These are phyloP conservation scores for Drosophila subsilvestris DNA, from an alignment of 2,888 invertebrate genomes.

Conservation along the genomic window DNA sequence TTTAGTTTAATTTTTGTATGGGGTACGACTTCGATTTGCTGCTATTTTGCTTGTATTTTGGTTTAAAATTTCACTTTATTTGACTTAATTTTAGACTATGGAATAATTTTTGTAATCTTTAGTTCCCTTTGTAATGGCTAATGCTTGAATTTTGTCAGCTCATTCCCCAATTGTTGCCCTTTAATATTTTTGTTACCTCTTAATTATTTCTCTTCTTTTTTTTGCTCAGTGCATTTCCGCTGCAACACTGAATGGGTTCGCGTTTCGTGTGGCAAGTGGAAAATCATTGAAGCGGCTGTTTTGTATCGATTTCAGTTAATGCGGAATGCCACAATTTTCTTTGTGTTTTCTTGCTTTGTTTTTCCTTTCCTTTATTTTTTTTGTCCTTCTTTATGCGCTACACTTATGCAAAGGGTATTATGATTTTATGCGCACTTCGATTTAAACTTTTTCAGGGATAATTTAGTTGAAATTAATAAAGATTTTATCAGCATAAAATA, in stretches of 20 bases:
- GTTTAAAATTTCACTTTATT: neutral
- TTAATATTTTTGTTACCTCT: neutral
- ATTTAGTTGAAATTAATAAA: too few relatives aligned
- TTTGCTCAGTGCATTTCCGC: neutral
- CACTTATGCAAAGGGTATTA: too few relatives aligned
- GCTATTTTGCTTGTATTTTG: too few relatives aligned
- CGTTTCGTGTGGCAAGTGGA: slow-evolving; percentile 1
- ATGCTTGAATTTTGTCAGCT: too few relatives aligned
- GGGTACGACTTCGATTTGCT: too few relatives aligned
- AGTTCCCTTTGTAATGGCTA: too few relatives aligned
- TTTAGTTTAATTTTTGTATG: too few relatives aligned
- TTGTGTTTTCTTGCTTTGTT: slow-evolving; percentile 2
- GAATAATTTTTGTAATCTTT: neutral
- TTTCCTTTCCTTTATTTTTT: neutral
- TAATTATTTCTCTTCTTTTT: neutral
- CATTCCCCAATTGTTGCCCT: neutral
- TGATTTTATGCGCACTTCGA: too few relatives aligned
- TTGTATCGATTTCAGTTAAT: slow-evolving; percentile 57
- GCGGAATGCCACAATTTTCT: slow-evolving; percentile 28
- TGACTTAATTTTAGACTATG: neutral
- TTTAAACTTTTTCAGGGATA: too few relatives aligned
- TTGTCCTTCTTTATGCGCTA: neutral
- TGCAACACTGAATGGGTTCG: neutral
- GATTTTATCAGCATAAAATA: too few relatives aligned
- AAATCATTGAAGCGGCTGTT: slow-evolving; percentile 37